phyloP scores from a whole-genome alignment of 37 sponge, comb jelly and placozoan species.

The Tethya wilhelma region DNA sequence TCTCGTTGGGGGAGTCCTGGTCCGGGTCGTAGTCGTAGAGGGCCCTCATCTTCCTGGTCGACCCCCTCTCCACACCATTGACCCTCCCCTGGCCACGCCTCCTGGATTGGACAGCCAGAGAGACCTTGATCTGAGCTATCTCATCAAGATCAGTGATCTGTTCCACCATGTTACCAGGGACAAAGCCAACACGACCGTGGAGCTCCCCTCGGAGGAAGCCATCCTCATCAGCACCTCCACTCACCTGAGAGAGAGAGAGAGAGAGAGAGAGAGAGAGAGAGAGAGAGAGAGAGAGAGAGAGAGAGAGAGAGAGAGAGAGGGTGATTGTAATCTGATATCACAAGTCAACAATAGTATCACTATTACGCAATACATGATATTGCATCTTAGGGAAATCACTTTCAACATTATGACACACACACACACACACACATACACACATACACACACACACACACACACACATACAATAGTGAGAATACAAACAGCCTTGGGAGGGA shows the following conservation, averaged over 20 bases:
- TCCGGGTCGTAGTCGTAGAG: slow-evolving; percentile 49
- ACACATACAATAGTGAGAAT: not conserved
- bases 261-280: not conserved
- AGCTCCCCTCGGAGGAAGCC: slow-evolving; percentile 49
- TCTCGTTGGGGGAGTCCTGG: slow-evolving; percentile 50
- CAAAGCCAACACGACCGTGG: slow-evolving; percentile 27
- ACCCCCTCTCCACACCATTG: too few relatives aligned
- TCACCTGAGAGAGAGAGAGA: not conserved
- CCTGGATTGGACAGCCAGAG: slow-evolving; percentile 6
- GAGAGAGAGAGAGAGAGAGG: slow-evolving; percentile 47
- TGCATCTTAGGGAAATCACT: not conserved
- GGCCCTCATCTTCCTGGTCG: slow-evolving; percentile 24
- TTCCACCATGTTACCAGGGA: slow-evolving; percentile 62
- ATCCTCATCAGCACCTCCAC: slow-evolving; percentile 33
- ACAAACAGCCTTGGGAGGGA: too few relatives aligned
- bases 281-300: slow-evolving; percentile 16
- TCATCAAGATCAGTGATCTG: slow-evolving; percentile 31
- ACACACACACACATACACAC: not conserved
- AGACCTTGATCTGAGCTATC: slow-evolving; percentile 4
- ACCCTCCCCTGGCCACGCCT: not conserved
- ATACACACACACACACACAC: not conserved
- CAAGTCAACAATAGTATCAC: too few relatives aligned
- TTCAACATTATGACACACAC: not conserved
- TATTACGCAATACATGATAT: not conserved
- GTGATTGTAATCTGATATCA: too few relatives aligned